These are phyloP conservation scores for Deladenus siricidicola DNA, from an alignment of 2,888 invertebrate genomes.

Conservation along the genomic window DNA sequence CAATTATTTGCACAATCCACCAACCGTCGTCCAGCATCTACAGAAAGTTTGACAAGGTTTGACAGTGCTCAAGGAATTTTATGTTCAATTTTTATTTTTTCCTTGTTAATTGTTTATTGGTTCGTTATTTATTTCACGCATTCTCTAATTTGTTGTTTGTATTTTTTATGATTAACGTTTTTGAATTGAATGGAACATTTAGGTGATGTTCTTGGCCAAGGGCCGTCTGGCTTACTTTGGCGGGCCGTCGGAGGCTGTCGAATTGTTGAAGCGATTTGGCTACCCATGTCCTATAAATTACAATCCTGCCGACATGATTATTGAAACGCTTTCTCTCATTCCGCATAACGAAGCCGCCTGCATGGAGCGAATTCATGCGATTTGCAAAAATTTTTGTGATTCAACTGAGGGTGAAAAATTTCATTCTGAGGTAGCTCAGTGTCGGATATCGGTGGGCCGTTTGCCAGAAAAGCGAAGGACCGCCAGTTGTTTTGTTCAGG, in stretches of 20 bases:
- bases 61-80: no score
- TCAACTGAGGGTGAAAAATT: slow-evolving; percentile 35
- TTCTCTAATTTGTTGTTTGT: slow-evolving; percentile 89
- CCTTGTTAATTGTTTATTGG: neutral
- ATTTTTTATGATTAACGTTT: slow-evolving; percentile 67
- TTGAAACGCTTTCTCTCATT: slow-evolving; percentile 74
- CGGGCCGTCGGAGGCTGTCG: slow-evolving; percentile 56
- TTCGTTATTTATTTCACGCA: slow-evolving; percentile 54
- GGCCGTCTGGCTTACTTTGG: slow-evolving; percentile 77
- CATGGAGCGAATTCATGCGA: slow-evolving; percentile 29
- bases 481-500: slow-evolving; percentile 16
- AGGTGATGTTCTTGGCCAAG: slow-evolving; percentile 70
- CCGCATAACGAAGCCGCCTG: slow-evolving; percentile 26
- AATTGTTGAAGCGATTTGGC: slow-evolving; percentile 45
- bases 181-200: no score
- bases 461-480: slow-evolving; percentile 15
- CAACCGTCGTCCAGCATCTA: slow-evolving; percentile 52
- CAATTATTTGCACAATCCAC: slow-evolving; percentile 53
- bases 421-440: slow-evolving; percentile 7
- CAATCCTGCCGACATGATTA: slow-evolving; percentile 88
- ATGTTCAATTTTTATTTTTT: neutral
- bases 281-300: slow-evolving; percentile 68
- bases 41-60: slow-evolving; percentile 47
- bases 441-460: neutral
- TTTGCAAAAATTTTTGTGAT: slow-evolving; percentile 52